Base-by-base conservation (phyloP, 2,113 vertebrate genomes). In the Petromus typicus region DNA sequence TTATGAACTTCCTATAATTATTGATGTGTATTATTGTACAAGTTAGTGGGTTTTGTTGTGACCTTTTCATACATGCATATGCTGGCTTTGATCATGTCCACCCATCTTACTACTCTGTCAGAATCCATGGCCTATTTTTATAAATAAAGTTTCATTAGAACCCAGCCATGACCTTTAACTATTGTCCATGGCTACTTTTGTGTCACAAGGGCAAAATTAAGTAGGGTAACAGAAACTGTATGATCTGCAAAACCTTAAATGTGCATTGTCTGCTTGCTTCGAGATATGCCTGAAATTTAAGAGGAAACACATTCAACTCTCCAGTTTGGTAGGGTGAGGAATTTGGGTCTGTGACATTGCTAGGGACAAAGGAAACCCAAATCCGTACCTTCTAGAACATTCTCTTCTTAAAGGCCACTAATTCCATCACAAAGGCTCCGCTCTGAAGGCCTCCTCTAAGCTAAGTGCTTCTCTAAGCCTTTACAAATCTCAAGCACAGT, bases 181-280 rank as follows among this genome's bases (percentile, higher is more conserved):
- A 0, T 81, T 14, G 23, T 86, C 14, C 34, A 3, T 6, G 56
- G 27, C 54, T 20, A 37, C 40, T 67, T 82, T 17, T 30, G 13
- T 0, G 56, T 40, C 22, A 37, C 3, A 13, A 0, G 14, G 17
- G 23, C 34, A 76, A 75, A 89, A 8, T 3, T 73, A 34, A 85
- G 64, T 40, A 25, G 30, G 43, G 51, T 69, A n/a, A 81, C 0
- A 1, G 79, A 86, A 54, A 81, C 4, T 30, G n/a, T 37, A 8
- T 7, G 66, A 79, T 34, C 30, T 1, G 0, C 4, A 45, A 43
- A 79, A 7, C 11, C 23, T 63, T 59, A 43, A 76, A 32, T 89
- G 48, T 56, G 88, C 83, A 63, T 59, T 25, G 73, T 85, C 30
- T 89, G 84, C n/a, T 86, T 59, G 51, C 91, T 86, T n/a, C 9